Base-by-base conservation (phyloP, 2,113 vertebrate genomes). In the Psilopogon haemacephalus region DNA sequence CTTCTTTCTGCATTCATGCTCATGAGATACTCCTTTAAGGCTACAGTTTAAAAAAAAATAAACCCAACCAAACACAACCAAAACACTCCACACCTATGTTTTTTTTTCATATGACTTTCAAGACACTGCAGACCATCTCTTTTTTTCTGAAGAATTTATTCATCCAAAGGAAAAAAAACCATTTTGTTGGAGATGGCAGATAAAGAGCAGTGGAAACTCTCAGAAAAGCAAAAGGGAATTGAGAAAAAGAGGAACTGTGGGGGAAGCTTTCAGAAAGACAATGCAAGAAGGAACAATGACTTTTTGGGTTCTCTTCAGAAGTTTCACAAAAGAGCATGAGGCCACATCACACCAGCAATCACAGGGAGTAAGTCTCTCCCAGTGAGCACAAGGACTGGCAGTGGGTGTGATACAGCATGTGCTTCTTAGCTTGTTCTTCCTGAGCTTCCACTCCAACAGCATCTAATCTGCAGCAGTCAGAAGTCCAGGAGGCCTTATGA, bases 241-340 rank as follows among this genome's bases (percentile, higher is more conserved):
- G 68, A 42, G 42, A 81, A 68, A 63, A 86, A 95, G 74, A 80
- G 82, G 91, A 96, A 97, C 48, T 30, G 69, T 8, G 2, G 21
- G 56, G 76, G 56, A 85, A 87, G 30, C 27, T 60, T 37, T 72
- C 75, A 90, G 75, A 76, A 85, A 81, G 48, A 19, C 71, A 62
- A 65, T 16, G 71, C 62, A 81, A 95, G 86, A 92, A 90, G 95
- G 96, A 96, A 96, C 95, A 83, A 12, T 11, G 18, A 40, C 13
- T 28, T 84, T 46, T 33, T 79, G 81, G 78, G 85, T 84, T 94
- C 90, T 76, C 56, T 76, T 93, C 50, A 60, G 32, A 90, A 81
- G 86, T 71, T 88, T 71, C 89, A 79, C 30, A 55, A 94, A 95
- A 96, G 62, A 50, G 7, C 90, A 79, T 11, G 50, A 92, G 87